phyloP scores from a whole-genome alignment of 2,888 invertebrate genomes.

The Cryptus viduatorius region DNA sequence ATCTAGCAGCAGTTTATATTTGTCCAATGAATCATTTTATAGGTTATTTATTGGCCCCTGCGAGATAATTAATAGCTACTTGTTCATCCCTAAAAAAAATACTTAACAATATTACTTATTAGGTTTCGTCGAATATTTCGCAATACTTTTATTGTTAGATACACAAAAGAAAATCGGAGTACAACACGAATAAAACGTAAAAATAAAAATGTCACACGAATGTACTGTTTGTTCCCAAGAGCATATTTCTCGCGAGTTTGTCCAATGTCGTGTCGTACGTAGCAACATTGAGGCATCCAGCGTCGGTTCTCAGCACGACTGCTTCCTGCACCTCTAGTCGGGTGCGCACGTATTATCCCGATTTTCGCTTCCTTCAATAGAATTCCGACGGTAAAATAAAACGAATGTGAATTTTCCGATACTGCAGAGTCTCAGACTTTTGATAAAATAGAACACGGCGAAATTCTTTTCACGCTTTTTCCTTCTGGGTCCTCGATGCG shows the following conservation, averaged over 20 bases:
- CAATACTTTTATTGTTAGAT: no score
- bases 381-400: conserved; percentile 45
- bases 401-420: conserved; percentile 41
- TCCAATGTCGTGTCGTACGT: not conserved
- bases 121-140: no score
- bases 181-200: not conserved
- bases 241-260: not conserved
- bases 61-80: no score
- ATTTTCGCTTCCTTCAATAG: conserved; percentile 35
- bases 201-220: not conserved
- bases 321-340: not conserved
- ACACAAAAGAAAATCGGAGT: no score
- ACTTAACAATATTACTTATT: no score
- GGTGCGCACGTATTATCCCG: conserved; percentile 19
- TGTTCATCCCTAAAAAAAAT: no score
- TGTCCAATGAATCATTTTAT: no score
- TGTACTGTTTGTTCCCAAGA: conserved; percentile 14
- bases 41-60: no score
- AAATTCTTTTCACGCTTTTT: conserved; percentile 29
- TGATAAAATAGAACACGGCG: conserved; percentile 35
- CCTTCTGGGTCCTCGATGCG: not conserved
- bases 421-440: conserved; percentile 14
- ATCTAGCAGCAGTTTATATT: no score
- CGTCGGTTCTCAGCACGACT: not conserved
- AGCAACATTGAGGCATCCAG: conserved; percentile 4